Base-by-base conservation (phyloP, 2,113 vertebrate species). In the Cricetomys ansorgei region DNA sequence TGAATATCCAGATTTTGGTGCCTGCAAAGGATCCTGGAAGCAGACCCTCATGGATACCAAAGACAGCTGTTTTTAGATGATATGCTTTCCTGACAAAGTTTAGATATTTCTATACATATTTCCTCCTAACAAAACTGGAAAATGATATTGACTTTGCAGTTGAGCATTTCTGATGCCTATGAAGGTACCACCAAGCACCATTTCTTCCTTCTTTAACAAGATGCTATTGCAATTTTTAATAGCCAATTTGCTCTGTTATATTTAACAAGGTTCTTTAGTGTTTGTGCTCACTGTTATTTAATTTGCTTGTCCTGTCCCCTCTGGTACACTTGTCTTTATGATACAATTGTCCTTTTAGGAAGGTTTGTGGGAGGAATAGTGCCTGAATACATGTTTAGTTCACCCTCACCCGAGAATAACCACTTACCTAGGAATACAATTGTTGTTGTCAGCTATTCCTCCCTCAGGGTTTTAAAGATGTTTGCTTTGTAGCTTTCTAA, bases 151-250 rank as follows among this genome's bases (percentile, higher is more conserved):
- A 29, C 25, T 37, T 13, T 89, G 69, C 4, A 76, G 3, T 7
- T 85, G 62, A 76, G 57, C 13, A 53, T 72, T 75, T 67, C 55
- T 81, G n/a, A 89, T 16, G 15, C 19, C 48, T 45, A 7, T 70
- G 48, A 85, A 88, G 55, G 85, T 92, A 8, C 50, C 77, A 8
- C 43, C 23, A 11, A 69, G 31, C 75, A 80, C 10, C 3, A 69
- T 88, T 95, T 65, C 3, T 55, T 95, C 76, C 70, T 95, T 92
- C 17, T 86, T 87, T 86, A 91, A 91, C 37, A 89, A 77, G 8
- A 43, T 67, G 11, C 0, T 11, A 59, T 45, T 91, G 40, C 57
- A 72, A 84, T 17, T 91, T 77, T 97, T 94, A 88, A 79, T 25
- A 67, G 19, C 21, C 15, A 50, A 76, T 62, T 34, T 81, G 23